Evolutionary conservation across 2,888 invertebrate species (phyloP).

Genomic region (Cynaeus angustus): DNA sequence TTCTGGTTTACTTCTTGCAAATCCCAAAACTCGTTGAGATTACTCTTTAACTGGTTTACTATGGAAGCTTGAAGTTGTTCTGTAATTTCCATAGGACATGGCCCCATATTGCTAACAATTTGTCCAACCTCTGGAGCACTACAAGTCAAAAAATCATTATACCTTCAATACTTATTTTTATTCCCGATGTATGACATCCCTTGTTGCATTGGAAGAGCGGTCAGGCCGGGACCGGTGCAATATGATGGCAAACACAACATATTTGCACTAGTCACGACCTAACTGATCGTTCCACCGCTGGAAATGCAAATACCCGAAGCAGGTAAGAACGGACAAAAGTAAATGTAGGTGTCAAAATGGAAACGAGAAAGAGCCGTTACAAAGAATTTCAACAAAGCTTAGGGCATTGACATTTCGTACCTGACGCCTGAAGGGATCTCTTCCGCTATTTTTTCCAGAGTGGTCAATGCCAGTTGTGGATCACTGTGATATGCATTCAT

Average conservation of each 20-base stretch:
- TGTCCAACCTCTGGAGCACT: constrained; percentile 19
- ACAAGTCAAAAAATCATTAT: neutral
- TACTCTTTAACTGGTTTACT: neutral
- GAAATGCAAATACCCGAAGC: constrained; percentile 21
- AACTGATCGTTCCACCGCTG: constrained; percentile 53
- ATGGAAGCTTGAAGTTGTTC: neutral
- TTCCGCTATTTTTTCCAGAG: constrained; percentile 55
- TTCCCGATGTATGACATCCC: neutral
- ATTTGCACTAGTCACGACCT: constrained; percentile 71
- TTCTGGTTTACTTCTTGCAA: constrained; percentile 8
- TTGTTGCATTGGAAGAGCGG: constrained; percentile 58
- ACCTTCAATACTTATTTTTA: no score
- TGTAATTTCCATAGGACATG: constrained; percentile 5
- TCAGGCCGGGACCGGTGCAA: constrained; percentile 74
- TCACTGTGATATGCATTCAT: constrained; percentile 31
- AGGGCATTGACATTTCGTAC: constrained; percentile 67
- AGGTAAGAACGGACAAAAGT: constrained; percentile 37
- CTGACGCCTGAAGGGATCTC: constrained; percentile 62
- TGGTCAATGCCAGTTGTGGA: constrained; percentile 45
- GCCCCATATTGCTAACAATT: neutral
- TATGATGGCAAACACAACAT: constrained; percentile 70
- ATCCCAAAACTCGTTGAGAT: neutral
- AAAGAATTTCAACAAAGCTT: constrained; percentile 64
- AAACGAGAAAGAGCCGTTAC: constrained; percentile 61
- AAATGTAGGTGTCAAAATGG: constrained; percentile 57